Conservation (phyloP, 1,140 invertebrate genomes). For the Cyphomyrmex costatus region DNA sequence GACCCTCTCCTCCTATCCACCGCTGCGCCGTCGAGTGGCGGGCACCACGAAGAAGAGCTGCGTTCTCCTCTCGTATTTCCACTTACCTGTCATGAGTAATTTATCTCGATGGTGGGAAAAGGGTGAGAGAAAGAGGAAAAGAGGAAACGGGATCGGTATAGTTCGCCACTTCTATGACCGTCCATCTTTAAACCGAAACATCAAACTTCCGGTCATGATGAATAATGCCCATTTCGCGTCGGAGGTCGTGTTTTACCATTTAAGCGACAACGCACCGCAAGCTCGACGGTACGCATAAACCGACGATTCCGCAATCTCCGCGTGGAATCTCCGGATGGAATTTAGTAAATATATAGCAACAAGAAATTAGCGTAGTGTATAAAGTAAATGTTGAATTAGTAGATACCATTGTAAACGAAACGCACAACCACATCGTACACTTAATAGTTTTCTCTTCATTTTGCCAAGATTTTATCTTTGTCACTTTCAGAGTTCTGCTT, state of each 20-base stretch:
- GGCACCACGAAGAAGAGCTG: slow-evolving; percentile 10
- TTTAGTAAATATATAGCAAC: slow-evolving; percentile 25
- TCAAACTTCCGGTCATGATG: slow-evolving; percentile 52
- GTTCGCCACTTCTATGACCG: slow-evolving; percentile 34
- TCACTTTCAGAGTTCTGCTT: neutral
- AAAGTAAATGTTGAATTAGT: neutral
- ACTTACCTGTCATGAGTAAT: slow-evolving; percentile 35
- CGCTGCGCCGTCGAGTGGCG: slow-evolving; percentile 15
- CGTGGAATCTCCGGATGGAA: slow-evolving; percentile 19
- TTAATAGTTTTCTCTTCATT: neutral
- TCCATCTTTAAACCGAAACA: slow-evolving; percentile 56
- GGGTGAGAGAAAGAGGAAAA: neutral
- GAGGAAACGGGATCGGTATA: neutral
- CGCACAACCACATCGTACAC: neutral
- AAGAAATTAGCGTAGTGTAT: neutral
- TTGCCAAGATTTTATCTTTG: neutral
- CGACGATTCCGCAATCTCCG: slow-evolving; percentile 28
- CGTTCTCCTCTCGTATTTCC: slow-evolving; percentile 58
- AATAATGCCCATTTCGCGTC: slow-evolving; percentile 41
- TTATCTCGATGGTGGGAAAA: slow-evolving; percentile 47
- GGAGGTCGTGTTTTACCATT: slow-evolving; percentile 40
- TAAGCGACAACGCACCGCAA: slow-evolving; percentile 35
- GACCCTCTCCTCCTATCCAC: slow-evolving; percentile 57
- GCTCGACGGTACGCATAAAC: slow-evolving; percentile 8
- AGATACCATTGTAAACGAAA: neutral